Evolutionary conservation across 2,113 vertebrate species (phyloP).

Genomic region (Saccopteryx bilineata): DNA sequence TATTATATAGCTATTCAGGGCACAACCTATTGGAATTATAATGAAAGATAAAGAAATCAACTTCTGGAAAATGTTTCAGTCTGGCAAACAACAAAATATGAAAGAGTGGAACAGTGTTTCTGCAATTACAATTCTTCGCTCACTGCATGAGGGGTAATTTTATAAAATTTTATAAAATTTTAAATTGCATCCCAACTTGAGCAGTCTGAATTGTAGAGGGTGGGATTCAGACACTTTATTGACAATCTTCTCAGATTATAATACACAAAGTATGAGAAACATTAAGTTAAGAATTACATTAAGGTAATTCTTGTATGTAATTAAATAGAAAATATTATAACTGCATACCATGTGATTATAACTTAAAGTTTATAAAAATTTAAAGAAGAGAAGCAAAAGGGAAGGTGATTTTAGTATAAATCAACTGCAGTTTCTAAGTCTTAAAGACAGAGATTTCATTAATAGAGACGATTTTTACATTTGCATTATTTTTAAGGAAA

Average conservation of each 20-base stretch:
- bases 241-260: background rate
- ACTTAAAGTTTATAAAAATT: conserved; percentile 22
- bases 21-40: background rate
- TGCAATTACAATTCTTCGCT: background rate
- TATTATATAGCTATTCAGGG: background rate
- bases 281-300: background rate
- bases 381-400: background rate
- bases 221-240: background rate
- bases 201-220: background rate
- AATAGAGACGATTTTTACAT: background rate
- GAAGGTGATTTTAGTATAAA: background rate
- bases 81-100: background rate
- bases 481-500: background rate
- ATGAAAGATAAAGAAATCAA: background rate
- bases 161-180: background rate
- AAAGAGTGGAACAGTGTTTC: background rate
- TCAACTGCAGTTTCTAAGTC: background rate
- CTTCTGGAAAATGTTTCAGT: background rate
- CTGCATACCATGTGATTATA: background rate
- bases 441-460: background rate
- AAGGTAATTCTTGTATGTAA: background rate
- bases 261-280: background rate
- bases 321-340: background rate
- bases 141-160: background rate
- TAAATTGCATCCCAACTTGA: background rate